Evolutionary conservation across 2,113 vertebrate species (phyloP).

Genomic region (Xenopus tropicalis): UCB_Xtro_10.0 CM004450.2:29532001-29532500

Average conservation of each 20-base stretch:
- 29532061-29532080: conserved; percentile 4
- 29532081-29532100: conserved; percentile 25
- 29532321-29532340: too few species aligned
- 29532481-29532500: too few species aligned
- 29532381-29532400: too few species aligned
- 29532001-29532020: conserved; percentile 40
- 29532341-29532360: too few species aligned
- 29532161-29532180: conserved; percentile 18
- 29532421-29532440: too few species aligned
- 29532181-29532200: conserved; percentile 24
- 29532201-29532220: conserved; percentile 24
- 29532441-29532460: too few species aligned
- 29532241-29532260: conserved; percentile 16
- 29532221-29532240: conserved; percentile 2
- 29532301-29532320: too few species aligned
- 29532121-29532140: conserved; percentile 15
- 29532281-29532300: neutral
- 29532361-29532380: too few species aligned
- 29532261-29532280: conserved; percentile 1
- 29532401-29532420: too few species aligned
- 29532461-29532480: too few species aligned
- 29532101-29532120: conserved; percentile 41
- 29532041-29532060: conserved; percentile 34
- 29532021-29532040: conserved; percentile 27
- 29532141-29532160: conserved; percentile 24